Percentiles rank a stretch among this genome's conserved stretches.
phyloP scores from a whole-genome alignment of 2,888 invertebrate genomes.

The Macrosoma leucophasiata region DNA sequence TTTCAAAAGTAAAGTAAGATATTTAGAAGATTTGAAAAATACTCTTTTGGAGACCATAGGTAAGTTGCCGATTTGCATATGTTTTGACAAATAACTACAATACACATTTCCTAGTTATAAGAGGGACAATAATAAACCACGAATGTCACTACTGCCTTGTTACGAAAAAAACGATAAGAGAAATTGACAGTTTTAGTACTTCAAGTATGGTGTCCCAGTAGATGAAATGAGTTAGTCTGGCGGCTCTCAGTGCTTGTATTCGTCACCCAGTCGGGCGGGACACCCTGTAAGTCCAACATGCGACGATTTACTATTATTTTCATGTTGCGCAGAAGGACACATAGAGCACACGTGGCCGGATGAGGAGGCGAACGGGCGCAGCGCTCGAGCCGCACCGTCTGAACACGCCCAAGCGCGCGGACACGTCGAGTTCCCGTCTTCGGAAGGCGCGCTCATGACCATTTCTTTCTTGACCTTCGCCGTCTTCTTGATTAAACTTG shows the following conservation, averaged over 20 bases:
- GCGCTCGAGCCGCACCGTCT: slow-evolving; percentile 29
- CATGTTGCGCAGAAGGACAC: slow-evolving; percentile 66
- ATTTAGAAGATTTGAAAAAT: slow-evolving; percentile 75
- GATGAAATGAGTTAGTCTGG: too few relatives aligned
- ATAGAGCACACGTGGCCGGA: slow-evolving; percentile 68
- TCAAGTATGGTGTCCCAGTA: too few relatives aligned
- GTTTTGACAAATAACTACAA: background rate
- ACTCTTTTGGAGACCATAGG: slow-evolving; percentile 79
- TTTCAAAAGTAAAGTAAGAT: slow-evolving; percentile 72
- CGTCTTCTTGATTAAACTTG: slow-evolving; percentile 87
- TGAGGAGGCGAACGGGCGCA: slow-evolving; percentile 28
- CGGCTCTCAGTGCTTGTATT: too few relatives aligned
- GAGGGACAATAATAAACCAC: too few relatives aligned
- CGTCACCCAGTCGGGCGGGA: too few relatives aligned
- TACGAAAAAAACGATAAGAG: too few relatives aligned
- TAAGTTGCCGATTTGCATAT: too few relatives aligned
- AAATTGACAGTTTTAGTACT: slow-evolving; percentile 1
- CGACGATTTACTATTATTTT: too few relatives aligned
- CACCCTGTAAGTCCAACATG: too few relatives aligned
- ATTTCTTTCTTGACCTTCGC: slow-evolving; percentile 91
- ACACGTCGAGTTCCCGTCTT: slow-evolving; percentile 84
- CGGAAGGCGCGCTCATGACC: slow-evolving; percentile 87
- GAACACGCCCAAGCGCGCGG: slow-evolving; percentile 65
- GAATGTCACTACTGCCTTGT: too few relatives aligned
- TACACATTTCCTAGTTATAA: background rate